These are phyloP conservation scores for Pholis gunnellus DNA, from an alignment of 2,113 vertebrate genomes.

Conservation along the genomic window DNA sequence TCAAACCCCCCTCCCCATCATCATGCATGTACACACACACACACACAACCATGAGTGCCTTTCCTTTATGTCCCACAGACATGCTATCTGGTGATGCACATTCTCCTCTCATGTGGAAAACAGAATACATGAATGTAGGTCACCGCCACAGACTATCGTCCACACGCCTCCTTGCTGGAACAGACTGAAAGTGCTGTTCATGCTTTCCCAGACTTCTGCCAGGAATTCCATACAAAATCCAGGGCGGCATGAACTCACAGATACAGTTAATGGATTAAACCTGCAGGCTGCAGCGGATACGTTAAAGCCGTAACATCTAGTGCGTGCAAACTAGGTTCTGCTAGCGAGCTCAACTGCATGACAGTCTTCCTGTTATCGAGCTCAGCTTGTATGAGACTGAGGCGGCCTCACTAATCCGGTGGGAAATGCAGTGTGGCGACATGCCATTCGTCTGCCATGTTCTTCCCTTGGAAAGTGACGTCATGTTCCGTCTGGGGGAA, in stretches of 20 bases:
- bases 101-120: conserved; percentile 80
- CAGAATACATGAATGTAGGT: conserved; percentile 79
- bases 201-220: conserved; percentile 74
- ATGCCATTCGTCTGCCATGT: conserved; percentile 44
- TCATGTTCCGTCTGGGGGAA: conserved; percentile 54
- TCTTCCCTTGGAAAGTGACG: conserved; percentile 54
- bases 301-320: background rate
- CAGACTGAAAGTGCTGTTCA: conserved; percentile 57
- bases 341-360: background rate
- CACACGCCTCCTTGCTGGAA: conserved; percentile 55
- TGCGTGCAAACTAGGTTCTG: conserved; percentile 11
- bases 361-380: background rate
- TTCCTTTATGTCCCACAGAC: conserved; percentile 50
- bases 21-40: background rate
- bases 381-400: conserved; percentile 1
- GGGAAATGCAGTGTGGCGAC: conserved; percentile 42
- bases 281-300: background rate
- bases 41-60: background rate
- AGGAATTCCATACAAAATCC: conserved; percentile 58
- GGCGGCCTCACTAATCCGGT: conserved; percentile 27
- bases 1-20: background rate
- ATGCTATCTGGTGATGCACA: conserved; percentile 61
- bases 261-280: conserved; percentile 43
- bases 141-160: conserved; percentile 63
- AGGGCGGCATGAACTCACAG: conserved; percentile 39